phyloP scores from a whole-genome alignment of 2,888 invertebrate species.

The Platycheirus albimanus region DNA sequence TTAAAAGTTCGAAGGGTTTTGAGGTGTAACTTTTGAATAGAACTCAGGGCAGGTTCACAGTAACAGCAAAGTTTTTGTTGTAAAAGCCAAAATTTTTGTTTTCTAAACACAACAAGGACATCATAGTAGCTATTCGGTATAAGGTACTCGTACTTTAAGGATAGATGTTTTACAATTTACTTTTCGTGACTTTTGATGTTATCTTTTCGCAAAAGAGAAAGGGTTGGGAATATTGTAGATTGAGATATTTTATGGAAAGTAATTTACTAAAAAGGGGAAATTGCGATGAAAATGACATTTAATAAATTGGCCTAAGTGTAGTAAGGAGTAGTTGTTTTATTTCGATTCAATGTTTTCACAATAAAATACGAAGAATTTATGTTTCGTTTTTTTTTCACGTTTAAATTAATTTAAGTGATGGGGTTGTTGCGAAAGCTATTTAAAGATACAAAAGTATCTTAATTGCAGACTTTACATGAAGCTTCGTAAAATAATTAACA shows the following conservation, averaged over 20 bases:
- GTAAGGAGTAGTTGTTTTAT: conserved; percentile 30
- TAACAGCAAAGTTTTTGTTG: background rate
- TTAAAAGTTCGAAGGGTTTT: conserved; percentile 14
- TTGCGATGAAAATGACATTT: conserved; percentile 31
- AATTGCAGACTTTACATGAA: no score
- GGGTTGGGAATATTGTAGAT: conserved; percentile 25
- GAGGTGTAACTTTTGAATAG: no score
- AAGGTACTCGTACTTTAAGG: background rate
- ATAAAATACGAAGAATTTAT: background rate
- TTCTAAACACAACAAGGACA: background rate
- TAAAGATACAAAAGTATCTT: no score
- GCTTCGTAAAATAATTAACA: no score
- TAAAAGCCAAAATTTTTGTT: conserved; percentile 2
- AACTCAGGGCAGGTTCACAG: no score
- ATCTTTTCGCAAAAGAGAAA: conserved; percentile 15
- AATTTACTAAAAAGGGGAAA: conserved; percentile 13
- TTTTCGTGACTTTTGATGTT: conserved; percentile 60
- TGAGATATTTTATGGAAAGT: conserved; percentile 26
- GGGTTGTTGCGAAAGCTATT: no score
- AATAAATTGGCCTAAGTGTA: conserved; percentile 25
- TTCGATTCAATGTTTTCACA: conserved; percentile 21
- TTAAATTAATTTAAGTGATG: background rate
- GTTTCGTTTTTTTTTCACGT: background rate
- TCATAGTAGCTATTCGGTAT: no score
- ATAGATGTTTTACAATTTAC: conserved; percentile 48